Base-by-base conservation (phyloP, 2,797 vertebrate genomes). In the Amphiprion clarkii region DNA sequence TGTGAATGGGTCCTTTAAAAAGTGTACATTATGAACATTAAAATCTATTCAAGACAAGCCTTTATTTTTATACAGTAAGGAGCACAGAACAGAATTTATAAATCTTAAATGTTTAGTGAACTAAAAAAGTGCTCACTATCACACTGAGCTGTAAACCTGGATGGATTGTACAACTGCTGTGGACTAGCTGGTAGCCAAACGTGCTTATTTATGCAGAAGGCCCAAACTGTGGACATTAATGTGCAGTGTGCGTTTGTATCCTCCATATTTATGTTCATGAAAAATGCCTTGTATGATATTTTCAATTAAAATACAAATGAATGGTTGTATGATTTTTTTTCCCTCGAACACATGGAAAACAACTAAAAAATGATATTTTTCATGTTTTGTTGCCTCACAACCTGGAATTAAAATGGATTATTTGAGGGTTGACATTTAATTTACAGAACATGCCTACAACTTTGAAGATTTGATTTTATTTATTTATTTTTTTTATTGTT, bases 261-360 rank as follows among this genome's bases (percentile, higher is more conserved):
- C 81, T 88, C 59, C 61, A 87, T 88, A 86, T 88, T 89, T 90
- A 84, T 92, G 88, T 91, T 90, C 48, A 88, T 89, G 75, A 58
- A 76, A 85, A 91, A 90, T 63, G 67, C 77, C 92, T 94, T 93
- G 80, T 92, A 92, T 89, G 19, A 87, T 83, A 87, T 94, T 95
- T 93, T 88, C 76, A 88, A 93, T 86, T 92, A 93, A 95, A 94
- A 87, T 63, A 52, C 40, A 89, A 84, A 82, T 66, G 0, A 65
- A 71, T 25, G 66, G 3, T 2, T 57, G 14, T 44, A 19, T 75
- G 42, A 23, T 60, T 53, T 55, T 13, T 27, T 27, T 19, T 3
- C 1, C 10, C 27, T 27, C 27, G 4, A 27, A 27, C 4, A 27
- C 27, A 27, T 27, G 27, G 3, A 27, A 27, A 27, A 27, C 27